phyloP scores from a whole-genome alignment of 2,113 vertebrate genomes.

The Climacteris rufus region DNA sequence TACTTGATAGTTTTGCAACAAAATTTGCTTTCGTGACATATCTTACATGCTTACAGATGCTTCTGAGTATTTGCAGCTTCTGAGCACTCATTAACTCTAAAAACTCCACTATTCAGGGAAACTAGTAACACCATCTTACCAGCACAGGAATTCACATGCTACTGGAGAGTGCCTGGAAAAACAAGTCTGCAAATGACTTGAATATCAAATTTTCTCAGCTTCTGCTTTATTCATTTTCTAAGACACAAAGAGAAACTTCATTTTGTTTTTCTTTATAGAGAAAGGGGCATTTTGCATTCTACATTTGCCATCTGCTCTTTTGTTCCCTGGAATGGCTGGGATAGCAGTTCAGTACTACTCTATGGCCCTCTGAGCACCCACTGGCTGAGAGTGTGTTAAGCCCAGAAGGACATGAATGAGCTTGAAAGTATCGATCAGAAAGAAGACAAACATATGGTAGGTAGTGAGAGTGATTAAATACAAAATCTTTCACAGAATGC shows the following conservation, averaged over 20 bases:
- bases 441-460: background rate
- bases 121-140: background rate
- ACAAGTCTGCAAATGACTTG: background rate
- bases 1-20: background rate
- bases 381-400: background rate
- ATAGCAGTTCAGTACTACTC: background rate
- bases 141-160: background rate
- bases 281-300: background rate
- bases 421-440: background rate
- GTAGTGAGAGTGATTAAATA: background rate
- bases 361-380: background rate
- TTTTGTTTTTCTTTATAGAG: background rate
- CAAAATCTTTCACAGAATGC: background rate
- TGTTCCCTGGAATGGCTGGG: background rate
- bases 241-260: background rate
- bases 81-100: background rate
- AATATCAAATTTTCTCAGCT: background rate
- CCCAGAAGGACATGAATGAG: background rate
- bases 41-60: background rate
- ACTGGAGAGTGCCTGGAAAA: background rate
- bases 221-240: background rate
- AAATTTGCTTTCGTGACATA: background rate
- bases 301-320: accelerated
- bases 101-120: background rate
- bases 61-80: background rate